A percentile compares a stretch with the other conserved stretches of the same genome.
These are phyloP conservation scores for Melanerpes aurifrons DNA, from an alignment of 2,113 vertebrate genomes.

Conservation along the genomic window DNA sequence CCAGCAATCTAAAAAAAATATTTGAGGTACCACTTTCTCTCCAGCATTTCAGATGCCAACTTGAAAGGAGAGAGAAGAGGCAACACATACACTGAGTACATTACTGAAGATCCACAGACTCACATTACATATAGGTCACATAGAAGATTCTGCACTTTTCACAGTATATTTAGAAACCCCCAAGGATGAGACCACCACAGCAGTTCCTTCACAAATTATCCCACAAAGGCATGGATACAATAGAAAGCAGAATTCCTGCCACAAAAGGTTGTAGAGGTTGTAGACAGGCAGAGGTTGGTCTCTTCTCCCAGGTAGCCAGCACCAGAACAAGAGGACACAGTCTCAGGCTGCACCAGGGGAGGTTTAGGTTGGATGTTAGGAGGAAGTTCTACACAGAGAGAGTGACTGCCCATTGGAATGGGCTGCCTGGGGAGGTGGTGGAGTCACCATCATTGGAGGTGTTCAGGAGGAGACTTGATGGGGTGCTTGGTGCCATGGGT, in stretches of 20 bases:
- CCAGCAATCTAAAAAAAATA: neutral
- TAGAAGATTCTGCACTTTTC: neutral
- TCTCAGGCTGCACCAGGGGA: no score
- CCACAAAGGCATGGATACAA: neutral
- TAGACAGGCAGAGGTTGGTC: no score
- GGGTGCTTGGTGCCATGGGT: no score
- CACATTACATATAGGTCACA: rapidly evolving
- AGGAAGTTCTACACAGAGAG: no score
- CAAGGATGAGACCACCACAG: neutral
- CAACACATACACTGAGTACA: neutral
- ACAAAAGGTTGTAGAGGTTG: neutral
- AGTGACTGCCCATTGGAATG: no score
- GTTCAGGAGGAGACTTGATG: no score
- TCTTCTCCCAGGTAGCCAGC: no score
- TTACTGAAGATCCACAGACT: neutral
- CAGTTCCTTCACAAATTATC: neutral
- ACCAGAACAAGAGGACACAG: no score
- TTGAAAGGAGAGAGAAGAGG: neutral
- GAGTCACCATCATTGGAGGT: no score
- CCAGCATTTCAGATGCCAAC: neutral
- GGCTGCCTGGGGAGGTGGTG: no score
- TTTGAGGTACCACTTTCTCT: neutral
- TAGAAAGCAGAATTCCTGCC: neutral
- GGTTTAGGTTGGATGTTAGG: no score
- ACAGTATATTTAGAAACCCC: neutral